Conservation (phyloP, 2,888 invertebrate species). For the Tinea pellionella region DNA sequence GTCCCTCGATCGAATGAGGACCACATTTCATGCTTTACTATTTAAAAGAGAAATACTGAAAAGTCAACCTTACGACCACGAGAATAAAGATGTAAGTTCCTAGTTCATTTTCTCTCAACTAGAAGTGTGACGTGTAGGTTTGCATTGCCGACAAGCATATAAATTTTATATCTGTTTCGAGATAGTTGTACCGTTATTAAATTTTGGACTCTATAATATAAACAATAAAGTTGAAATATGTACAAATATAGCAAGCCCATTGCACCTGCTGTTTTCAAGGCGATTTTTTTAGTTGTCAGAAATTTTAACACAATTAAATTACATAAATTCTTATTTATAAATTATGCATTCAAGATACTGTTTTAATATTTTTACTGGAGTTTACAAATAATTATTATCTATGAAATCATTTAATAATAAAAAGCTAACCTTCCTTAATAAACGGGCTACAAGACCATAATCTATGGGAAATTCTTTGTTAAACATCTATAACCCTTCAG, state of each 20-base stretch:
- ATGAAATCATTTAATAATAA: too few species aligned
- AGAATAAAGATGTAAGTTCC: neutral
- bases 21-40: neutral
- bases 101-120: neutral
- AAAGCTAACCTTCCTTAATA: too few species aligned
- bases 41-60: neutral
- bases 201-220: neutral
- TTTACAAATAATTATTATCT: too few species aligned
- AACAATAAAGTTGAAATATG: neutral
- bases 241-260: neutral
- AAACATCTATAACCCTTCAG: too few species aligned
- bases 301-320: slow-evolving; percentile 1
- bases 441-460: too few species aligned
- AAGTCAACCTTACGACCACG: neutral
- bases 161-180: slow-evolving; percentile 9
- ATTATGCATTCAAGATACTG: too few species aligned
- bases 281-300: neutral
- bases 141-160: slow-evolving; percentile 7
- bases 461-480: too few species aligned
- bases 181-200: neutral
- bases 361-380: too few species aligned
- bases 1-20: slow-evolving; percentile 1
- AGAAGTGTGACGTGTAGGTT: neutral
- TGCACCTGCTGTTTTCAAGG: slow-evolving; percentile 11
- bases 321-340: neutral